Conservation (phyloP, 2,113 vertebrate genomes). For the Alexandromys fortis region DNA sequence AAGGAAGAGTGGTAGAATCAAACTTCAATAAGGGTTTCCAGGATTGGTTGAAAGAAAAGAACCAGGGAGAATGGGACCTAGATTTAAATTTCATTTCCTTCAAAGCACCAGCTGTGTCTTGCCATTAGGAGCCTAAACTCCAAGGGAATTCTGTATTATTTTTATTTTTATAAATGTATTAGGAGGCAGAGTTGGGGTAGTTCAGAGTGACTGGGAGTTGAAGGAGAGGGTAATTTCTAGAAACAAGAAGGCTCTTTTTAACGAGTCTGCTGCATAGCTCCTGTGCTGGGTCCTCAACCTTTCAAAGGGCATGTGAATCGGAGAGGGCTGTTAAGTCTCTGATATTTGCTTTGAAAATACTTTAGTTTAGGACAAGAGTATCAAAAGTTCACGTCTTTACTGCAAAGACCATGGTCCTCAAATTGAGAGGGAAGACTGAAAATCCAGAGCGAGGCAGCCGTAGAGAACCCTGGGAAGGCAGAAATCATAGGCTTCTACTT, state of each 20-base stretch:
- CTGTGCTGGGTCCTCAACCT: not conserved
- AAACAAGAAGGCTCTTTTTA: not conserved
- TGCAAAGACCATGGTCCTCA: not conserved
- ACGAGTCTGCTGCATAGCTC: rapidly evolving
- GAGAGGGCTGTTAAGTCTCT: not conserved
- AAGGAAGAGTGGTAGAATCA: not conserved
- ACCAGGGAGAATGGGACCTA: not conserved
- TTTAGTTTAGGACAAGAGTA: not conserved
- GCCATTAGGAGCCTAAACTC: not conserved
- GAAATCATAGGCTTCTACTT: not conserved
- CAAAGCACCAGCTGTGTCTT: not conserved
- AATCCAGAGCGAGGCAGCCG: not conserved
- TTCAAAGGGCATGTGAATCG: rapidly evolving
- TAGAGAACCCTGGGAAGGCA: not conserved
- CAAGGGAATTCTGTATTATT: not conserved
- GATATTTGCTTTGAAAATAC: not conserved
- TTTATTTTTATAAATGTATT: not conserved
- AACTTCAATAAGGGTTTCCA: not conserved
- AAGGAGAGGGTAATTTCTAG: not conserved
- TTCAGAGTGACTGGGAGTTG: not conserved
- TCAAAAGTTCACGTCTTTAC: not conserved
- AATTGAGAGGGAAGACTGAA: not conserved
- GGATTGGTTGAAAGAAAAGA: not conserved
- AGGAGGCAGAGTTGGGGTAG: not conserved
- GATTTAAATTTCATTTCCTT: not conserved